Conservation (phyloP, 1,140 invertebrate species). For the Arctopsyche grandis region DNA sequence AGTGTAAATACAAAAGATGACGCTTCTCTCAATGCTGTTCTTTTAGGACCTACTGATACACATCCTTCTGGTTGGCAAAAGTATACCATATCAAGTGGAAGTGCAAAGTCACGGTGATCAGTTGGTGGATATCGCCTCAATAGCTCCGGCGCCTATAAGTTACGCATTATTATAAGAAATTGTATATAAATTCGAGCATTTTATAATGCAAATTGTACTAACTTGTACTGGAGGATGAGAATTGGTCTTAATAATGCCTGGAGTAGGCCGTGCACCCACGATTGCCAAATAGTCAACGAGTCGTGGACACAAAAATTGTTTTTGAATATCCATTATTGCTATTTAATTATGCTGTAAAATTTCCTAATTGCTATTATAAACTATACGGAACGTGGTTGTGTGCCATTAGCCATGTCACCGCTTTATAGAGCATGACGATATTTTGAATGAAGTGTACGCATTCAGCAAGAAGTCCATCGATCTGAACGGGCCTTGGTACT, state of each 20-base stretch:
- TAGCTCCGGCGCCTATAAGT: slow-evolving; percentile 81
- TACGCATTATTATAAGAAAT: slow-evolving; percentile 25
- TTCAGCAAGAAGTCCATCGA: background rate
- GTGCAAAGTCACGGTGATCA: slow-evolving; percentile 96
- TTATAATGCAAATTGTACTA: slow-evolving; percentile 49
- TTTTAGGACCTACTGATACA: slow-evolving; percentile 86
- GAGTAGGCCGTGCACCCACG: slow-evolving; percentile 84
- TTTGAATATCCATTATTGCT: slow-evolving; percentile 72
- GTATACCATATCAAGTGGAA: slow-evolving; percentile 97
- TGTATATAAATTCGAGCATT: background rate
- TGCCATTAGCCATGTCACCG: slow-evolving; percentile 46
- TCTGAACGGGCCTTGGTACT: background rate
- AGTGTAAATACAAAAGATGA: slow-evolving; percentile 98
- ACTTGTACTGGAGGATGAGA: slow-evolving; percentile 79
- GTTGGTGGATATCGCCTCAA: slow-evolving; percentile 96
- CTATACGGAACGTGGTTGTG: background rate
- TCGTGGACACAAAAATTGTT: slow-evolving; percentile 83
- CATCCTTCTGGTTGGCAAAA: slow-evolving; percentile 99
- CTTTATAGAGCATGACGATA: background rate
- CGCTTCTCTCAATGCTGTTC: slow-evolving; percentile 86
- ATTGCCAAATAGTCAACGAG: slow-evolving; percentile 96
- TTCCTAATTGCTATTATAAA: slow-evolving; percentile 7
- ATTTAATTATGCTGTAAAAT: slow-evolving; percentile 18
- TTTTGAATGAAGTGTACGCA: background rate
- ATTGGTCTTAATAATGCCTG: slow-evolving; percentile 72